Percentiles rank a stretch among this genome's conserved stretches.
These are phyloP conservation scores for Eupithecia insigniata DNA, from an alignment of 2,888 invertebrate species.

Conservation along the genomic window DNA sequence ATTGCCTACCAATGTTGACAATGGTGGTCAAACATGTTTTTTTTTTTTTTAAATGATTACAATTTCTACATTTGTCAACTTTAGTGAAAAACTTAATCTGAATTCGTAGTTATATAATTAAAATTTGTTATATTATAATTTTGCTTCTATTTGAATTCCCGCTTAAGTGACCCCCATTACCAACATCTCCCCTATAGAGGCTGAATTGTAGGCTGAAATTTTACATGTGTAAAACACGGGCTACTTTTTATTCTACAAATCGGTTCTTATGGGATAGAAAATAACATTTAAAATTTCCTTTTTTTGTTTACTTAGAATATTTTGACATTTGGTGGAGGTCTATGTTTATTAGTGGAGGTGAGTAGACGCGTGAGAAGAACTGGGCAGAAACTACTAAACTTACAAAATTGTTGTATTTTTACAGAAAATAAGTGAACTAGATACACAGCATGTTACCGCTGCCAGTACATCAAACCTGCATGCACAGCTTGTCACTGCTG, in stretches of 20 bases:
- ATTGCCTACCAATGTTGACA: too few species aligned
- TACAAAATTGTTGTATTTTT: conserved; percentile 11
- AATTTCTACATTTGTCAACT: too few species aligned
- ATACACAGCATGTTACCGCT: neutral
- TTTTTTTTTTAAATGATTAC: too few species aligned
- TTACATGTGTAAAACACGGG: neutral
- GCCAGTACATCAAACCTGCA: conserved; percentile 4
- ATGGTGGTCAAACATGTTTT: too few species aligned
- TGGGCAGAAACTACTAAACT: neutral
- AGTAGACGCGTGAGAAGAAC: neutral
- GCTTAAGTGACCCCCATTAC: too few species aligned
- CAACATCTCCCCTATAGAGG: too few species aligned
- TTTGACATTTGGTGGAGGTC: neutral
- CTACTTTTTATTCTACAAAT: neutral
- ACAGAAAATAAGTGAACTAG: conserved; percentile 46
- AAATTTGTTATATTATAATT: too few species aligned
- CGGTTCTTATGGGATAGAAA: neutral
- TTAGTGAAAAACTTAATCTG: too few species aligned
- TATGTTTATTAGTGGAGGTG: neutral
- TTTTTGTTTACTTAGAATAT: neutral
- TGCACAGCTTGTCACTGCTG: conserved; percentile 14
- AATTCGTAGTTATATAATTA: too few species aligned
- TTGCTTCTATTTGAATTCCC: too few species aligned
- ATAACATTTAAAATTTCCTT: neutral
- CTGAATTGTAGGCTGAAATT: too few species aligned